Evolutionary conservation across 2,113 vertebrate genomes (phyloP).

Genomic region (Albula glossodonta): DNA sequence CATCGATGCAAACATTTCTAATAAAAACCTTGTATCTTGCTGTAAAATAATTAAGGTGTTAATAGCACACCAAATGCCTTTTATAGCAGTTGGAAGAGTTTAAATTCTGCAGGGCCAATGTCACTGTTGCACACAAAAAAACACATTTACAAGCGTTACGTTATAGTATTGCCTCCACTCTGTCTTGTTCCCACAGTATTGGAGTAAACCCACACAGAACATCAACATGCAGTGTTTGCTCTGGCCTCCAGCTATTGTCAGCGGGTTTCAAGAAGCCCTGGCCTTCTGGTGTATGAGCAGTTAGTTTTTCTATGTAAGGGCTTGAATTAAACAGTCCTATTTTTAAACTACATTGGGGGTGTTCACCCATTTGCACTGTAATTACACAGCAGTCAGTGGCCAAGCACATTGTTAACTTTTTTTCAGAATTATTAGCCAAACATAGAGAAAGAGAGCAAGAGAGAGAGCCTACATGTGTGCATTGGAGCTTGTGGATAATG

Average conservation of each 20-base stretch:
- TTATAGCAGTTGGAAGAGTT: not conserved
- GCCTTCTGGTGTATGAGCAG: conserved; percentile 8
- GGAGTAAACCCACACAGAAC: not conserved
- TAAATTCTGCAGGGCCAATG: not conserved
- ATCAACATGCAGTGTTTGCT: not conserved
- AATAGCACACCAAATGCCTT: conserved; percentile 24
- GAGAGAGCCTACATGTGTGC: not conserved
- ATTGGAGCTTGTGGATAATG: not conserved
- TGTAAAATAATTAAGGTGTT: conserved; percentile 26
- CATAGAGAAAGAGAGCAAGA: conserved; percentile 37
- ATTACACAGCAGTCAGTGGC: conserved; percentile 39
- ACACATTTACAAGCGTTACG: too few relatives aligned
- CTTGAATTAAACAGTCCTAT: conserved; percentile 35
- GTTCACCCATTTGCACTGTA: conserved; percentile 48
- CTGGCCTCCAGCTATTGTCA: not conserved
- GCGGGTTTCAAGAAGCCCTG: not conserved
- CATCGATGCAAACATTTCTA: conserved; percentile 52
- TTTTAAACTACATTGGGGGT: conserved; percentile 35
- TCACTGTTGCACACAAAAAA: not conserved
- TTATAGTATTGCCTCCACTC: not conserved
- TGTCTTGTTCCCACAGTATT: not conserved
- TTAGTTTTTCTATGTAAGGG: conserved; percentile 15
- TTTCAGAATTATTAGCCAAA: conserved; percentile 51
- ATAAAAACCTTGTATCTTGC: conserved; percentile 29
- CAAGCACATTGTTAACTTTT: conserved; percentile 50